phyloP scores from a whole-genome alignment of 2,113 vertebrate species.

The Tricholaema leucomelas region DNA sequence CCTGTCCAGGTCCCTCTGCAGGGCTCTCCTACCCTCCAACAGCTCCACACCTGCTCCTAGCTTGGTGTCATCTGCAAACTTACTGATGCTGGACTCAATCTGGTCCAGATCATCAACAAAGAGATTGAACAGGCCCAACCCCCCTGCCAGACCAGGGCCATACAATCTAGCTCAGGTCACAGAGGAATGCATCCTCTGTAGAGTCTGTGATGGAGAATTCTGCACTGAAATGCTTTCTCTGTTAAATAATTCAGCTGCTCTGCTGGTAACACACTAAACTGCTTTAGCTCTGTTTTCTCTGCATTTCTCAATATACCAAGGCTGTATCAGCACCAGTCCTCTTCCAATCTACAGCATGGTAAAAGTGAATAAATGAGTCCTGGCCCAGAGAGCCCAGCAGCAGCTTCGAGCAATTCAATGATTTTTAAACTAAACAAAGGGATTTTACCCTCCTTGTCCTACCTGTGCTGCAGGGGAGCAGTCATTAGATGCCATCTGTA shows the following conservation, averaged over 20 bases:
- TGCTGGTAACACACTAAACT: not conserved
- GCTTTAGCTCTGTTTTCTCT: conserved; percentile 19
- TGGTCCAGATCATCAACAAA: too few relatives aligned
- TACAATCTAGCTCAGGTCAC: too few relatives aligned
- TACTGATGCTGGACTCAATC: too few relatives aligned
- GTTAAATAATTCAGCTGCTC: conserved; percentile 57
- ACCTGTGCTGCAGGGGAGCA: not conserved
- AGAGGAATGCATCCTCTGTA: too few relatives aligned
- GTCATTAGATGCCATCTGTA: not conserved
- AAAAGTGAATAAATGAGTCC: not conserved
- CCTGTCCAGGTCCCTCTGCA: too few relatives aligned
- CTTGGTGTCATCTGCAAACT: too few relatives aligned
- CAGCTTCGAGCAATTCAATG: not conserved
- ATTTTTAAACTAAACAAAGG: not conserved
- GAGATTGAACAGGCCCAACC: too few relatives aligned
- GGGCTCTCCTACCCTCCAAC: too few relatives aligned
- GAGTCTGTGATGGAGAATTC: not conserved
- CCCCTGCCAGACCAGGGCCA: too few relatives aligned
- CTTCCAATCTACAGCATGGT: not conserved
- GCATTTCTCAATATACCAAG: not conserved
- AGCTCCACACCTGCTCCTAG: too few relatives aligned
- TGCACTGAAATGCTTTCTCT: conserved; percentile 29
- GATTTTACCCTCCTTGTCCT: not conserved
- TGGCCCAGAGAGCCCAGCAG: not conserved
- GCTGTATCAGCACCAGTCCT: not conserved